These are phyloP conservation scores for Pyrgus malvae DNA, from an alignment of 2,888 invertebrate genomes.

Conservation along the genomic window DNA sequence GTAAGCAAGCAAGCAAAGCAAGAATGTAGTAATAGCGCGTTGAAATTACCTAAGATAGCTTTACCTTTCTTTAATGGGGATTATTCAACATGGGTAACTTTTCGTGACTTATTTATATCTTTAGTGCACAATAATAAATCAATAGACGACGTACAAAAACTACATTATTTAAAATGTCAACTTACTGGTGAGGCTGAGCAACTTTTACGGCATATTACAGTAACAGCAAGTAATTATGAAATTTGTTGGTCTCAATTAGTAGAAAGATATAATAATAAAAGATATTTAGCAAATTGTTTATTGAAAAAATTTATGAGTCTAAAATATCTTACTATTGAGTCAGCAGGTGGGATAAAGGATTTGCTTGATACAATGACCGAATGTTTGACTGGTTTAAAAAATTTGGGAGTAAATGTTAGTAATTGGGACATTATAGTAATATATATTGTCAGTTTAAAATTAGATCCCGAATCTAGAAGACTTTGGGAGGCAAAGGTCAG, in stretches of 20 bases:
- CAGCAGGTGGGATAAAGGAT: constrained; percentile 24
- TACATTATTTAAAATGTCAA: constrained; percentile 35
- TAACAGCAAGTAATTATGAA: constrained; percentile 31
- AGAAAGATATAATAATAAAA: constrained; percentile 34
- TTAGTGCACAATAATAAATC: constrained; percentile 31
- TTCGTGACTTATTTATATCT: constrained; percentile 22
- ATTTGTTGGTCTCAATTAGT: constrained; percentile 32
- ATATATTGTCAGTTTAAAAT: constrained; percentile 20
- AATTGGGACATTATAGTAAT: constrained; percentile 27
- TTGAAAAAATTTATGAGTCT: constrained; percentile 2
- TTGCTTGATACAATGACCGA: constrained; percentile 34
- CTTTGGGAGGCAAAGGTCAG: constrained; percentile 24
- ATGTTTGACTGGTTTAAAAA: constrained; percentile 30
- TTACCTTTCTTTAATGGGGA: constrained; percentile 32
- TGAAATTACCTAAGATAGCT: constrained; percentile 20
- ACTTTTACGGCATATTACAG: constrained; percentile 30
- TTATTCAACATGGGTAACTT: constrained; percentile 32
- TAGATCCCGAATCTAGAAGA: constrained; percentile 25
- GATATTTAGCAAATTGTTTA: constrained; percentile 23
- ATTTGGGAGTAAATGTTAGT: constrained; percentile 22
- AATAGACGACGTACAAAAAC: constrained; percentile 32
- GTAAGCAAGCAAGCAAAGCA: not conserved
- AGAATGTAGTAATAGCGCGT: not conserved
- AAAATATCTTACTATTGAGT: constrained; percentile 3
- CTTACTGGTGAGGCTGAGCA: constrained; percentile 35